phyloP scores from a whole-genome alignment of 1,140 invertebrate species.

The Nasonia longicornis region DNA sequence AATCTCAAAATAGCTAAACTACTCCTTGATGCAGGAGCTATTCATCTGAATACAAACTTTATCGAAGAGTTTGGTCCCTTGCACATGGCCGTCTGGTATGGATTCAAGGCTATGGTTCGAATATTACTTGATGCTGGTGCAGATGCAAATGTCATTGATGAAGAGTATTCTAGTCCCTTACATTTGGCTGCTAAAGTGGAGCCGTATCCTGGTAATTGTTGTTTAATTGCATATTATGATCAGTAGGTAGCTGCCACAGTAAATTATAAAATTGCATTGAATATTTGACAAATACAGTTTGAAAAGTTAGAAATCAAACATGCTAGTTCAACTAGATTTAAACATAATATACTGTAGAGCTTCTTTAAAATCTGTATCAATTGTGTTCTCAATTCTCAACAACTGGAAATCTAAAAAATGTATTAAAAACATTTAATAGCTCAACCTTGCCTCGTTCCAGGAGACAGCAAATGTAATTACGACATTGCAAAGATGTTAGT shows the following conservation, averaged over 20 bases:
- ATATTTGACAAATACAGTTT: neutral
- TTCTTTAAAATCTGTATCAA: neutral
- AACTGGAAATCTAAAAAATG: neutral
- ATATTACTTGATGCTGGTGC: slow-evolving; percentile 33
- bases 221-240: neutral
- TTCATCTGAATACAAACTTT: slow-evolving; percentile 2
- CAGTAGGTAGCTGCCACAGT: neutral
- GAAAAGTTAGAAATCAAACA: neutral
- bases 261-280: neutral
- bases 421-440: neutral
- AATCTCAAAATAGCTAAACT: slow-evolving; percentile 23
- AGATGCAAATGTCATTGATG: slow-evolving; percentile 23
- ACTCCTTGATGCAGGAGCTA: slow-evolving; percentile 22
- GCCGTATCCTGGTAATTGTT: neutral
- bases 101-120: slow-evolving; percentile 13
- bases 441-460: neutral
- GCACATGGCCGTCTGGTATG: slow-evolving; percentile 22
- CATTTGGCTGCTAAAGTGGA: slow-evolving; percentile 23
- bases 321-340: neutral
- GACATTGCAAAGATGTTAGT: slow-evolving; percentile 17
- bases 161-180: slow-evolving; percentile 25
- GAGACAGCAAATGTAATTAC: neutral
- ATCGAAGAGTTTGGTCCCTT: slow-evolving; percentile 4
- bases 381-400: too few species aligned
- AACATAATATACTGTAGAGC: neutral